Evolutionary conservation across 2,113 vertebrate species (phyloP), one percentile per base, ranked within the genome.

Genomic region (Neodontobutis hainanensis): DNA sequence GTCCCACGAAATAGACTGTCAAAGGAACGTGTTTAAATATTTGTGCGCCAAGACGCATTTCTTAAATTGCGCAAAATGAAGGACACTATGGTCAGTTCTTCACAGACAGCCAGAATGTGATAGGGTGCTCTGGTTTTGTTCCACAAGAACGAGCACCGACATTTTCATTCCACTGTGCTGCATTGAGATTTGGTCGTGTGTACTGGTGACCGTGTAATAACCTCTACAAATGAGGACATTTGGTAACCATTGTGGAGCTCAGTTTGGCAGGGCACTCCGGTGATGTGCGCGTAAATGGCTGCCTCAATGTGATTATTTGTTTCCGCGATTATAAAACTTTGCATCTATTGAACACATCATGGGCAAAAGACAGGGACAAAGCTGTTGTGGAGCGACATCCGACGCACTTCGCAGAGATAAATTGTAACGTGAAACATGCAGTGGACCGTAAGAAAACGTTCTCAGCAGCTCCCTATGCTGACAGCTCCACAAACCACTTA

Each of bases 21-120:
- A 36, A 47, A 15, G 2, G 0, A 0, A 14, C 9, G 27, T 38
- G 1, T 0, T 0, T 4, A 3, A 4, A 8, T 14, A 16, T 36
- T 27, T 12, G 0, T 65, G 8, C 57, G 52, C 5, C 68, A 0
- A 16, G 16, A 47, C 73, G 14, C 77, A 59, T 76, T 27, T 60
- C 16, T 50, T 8, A 52, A 59, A 75, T 27, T 73, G 77, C 82
- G 32, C 70, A 70, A 75, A 58, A 7, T 84, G 87, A 91, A 92
- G 91, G 90, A 85, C 88, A 75, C 75, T 44, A 65, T 89, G 91
- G 92, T 91, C 88, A 91, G 38, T 55, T 68, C 58, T 83, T 80
- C 70, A 84, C 47, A 59, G 45, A 6, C 63, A 40, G 58, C 43
- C 56, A 6, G 4, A 8, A 58, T 15, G 44, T 12, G 10, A 45